A percentile compares a stretch with the other conserved stretches of the same genome.
These are phyloP conservation scores for Casuarius casuarius DNA, from an alignment of 2,113 vertebrate genomes.

Conservation along the genomic window DNA sequence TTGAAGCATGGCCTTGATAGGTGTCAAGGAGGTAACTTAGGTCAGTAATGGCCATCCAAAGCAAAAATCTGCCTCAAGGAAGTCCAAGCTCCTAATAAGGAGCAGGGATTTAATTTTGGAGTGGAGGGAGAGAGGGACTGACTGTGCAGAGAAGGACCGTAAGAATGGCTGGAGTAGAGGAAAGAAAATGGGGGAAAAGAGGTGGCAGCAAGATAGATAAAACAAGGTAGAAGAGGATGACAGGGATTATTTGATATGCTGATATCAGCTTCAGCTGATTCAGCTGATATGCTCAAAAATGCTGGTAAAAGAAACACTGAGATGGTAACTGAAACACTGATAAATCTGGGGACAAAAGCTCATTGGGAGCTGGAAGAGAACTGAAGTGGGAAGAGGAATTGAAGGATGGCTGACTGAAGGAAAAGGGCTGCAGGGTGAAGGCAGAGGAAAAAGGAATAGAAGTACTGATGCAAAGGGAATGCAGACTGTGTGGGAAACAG, in stretches of 20 bases:
- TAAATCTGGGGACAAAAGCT: background rate
- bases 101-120: background rate
- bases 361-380: background rate
- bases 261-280: too few species aligned
- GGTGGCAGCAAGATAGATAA: background rate
- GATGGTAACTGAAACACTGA: background rate
- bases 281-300: background rate
- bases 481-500: background rate
- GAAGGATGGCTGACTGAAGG: background rate
- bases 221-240: background rate
- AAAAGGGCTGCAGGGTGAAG: background rate
- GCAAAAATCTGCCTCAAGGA: background rate
- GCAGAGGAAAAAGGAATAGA: background rate
- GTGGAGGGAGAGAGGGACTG: background rate
- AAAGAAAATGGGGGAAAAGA: background rate
- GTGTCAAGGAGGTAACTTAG: background rate
- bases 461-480: background rate
- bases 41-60: background rate
- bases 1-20: background rate
- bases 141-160: background rate
- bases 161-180: background rate
- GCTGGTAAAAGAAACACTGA: background rate
- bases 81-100: background rate
- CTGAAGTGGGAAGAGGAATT: background rate
- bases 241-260: background rate